These are phyloP conservation scores for Xanthia togata DNA, from an alignment of 2,888 invertebrate species.

Conservation along the genomic window DNA sequence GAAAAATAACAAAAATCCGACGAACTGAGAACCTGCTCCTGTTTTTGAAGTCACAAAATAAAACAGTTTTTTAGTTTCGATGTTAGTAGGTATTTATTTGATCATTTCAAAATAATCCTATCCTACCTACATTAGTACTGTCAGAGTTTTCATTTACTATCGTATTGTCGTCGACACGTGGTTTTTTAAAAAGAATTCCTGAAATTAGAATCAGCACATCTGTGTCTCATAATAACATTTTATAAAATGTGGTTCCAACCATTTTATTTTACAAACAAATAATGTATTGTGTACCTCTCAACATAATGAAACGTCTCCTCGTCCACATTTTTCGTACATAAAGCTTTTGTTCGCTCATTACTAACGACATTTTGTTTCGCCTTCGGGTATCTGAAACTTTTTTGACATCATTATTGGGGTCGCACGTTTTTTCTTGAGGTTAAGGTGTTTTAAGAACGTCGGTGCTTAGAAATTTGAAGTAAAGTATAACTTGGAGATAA, in stretches of 20 bases:
- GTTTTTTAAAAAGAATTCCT: neutral
- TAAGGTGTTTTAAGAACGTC: slow-evolving; percentile 49
- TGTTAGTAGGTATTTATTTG: neutral
- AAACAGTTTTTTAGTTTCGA: neutral
- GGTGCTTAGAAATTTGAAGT: slow-evolving; percentile 47
- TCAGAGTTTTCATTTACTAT: neutral
- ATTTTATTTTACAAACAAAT: slow-evolving; percentile 44
- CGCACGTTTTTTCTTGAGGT: slow-evolving; percentile 56
- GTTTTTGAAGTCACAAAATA: neutral
- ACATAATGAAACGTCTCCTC: slow-evolving; percentile 47
- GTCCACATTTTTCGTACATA: slow-evolving; percentile 51
- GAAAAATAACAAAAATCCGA: too few species aligned
- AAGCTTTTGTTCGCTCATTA: slow-evolving; percentile 61
- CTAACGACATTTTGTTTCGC: slow-evolving; percentile 60
- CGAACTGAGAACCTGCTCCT: too few species aligned
- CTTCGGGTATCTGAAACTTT: slow-evolving; percentile 57
- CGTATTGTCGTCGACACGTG: neutral
- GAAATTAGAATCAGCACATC: neutral
- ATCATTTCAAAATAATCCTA: neutral
- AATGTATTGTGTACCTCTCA: slow-evolving; percentile 43
- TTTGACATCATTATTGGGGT: slow-evolving; percentile 58
- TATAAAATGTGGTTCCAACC: slow-evolving; percentile 5
- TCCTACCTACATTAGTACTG: neutral
- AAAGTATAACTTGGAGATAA: slow-evolving; percentile 48
- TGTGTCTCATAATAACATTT: slow-evolving; percentile 11